phyloP scores from a whole-genome alignment of 2,797 vertebrate genomes.

The Hafferia zeledoni region DNA sequence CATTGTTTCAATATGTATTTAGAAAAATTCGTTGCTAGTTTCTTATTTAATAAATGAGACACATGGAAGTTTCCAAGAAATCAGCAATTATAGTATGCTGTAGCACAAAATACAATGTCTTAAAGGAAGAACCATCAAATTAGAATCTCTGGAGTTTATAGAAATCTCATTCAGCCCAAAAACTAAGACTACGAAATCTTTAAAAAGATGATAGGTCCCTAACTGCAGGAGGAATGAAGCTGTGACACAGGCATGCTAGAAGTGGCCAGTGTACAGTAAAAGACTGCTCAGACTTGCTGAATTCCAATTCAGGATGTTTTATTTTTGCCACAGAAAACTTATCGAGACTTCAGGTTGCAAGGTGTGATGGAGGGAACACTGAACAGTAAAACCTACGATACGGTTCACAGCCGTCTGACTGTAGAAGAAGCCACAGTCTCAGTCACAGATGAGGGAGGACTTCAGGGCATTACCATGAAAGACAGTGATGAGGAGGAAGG shows the following conservation, averaged over 20 bases:
- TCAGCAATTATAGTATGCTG: background rate
- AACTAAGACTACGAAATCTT: background rate
- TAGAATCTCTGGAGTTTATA: background rate
- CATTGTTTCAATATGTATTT: background rate
- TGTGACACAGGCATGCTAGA: background rate
- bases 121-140: background rate
- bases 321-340: conserved; percentile 87
- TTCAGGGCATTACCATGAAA: conserved; percentile 95
- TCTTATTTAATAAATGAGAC: background rate
- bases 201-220: background rate
- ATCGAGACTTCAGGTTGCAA: conserved; percentile 93
- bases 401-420: conserved; percentile 88
- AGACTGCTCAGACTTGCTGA: background rate
- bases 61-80: background rate
- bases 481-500: conserved; percentile 95
- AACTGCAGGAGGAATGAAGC: background rate
- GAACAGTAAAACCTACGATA: conserved; percentile 92
- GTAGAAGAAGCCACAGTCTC: conserved; percentile 92
- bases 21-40: background rate
- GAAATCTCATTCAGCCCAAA: background rate
- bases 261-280: background rate
- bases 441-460: conserved; percentile 85
- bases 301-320: background rate
- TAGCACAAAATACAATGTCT: background rate
- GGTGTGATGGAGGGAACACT: conserved; percentile 89